Evolutionary conservation across 2,888 invertebrate genomes (phyloP).

Genomic region (Chrysina gloriosa): DNA sequence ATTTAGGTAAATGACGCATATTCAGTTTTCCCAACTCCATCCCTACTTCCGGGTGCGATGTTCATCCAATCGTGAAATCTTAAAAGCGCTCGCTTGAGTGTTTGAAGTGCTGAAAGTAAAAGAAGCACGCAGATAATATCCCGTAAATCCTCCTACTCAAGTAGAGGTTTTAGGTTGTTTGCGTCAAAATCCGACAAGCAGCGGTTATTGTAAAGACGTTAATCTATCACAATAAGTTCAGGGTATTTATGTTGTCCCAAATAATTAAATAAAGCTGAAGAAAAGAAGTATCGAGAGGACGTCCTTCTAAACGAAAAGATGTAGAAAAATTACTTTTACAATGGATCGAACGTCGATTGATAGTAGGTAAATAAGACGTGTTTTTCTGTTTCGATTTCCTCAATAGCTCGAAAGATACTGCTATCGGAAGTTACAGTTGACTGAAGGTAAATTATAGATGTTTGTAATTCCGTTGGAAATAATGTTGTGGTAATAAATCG

Average conservation of each 20-base stretch:
- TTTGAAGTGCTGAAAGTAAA: neutral
- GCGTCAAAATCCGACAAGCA: neutral
- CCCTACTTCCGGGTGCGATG: neutral
- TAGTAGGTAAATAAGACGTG: neutral
- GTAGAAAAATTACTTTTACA: neutral
- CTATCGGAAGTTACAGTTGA: slow-evolving; percentile 20
- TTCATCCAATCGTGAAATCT: slow-evolving; percentile 3
- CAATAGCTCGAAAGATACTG: neutral
- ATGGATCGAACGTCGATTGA: neutral
- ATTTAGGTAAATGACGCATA: neutral
- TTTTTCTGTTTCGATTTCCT: neutral
- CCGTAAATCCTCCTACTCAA: slow-evolving; percentile 6
- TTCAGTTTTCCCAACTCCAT: neutral
- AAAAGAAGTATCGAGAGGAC: neutral
- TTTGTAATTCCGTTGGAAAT: slow-evolving; percentile 3
- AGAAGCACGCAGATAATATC: neutral
- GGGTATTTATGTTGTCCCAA: neutral
- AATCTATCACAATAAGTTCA: neutral
- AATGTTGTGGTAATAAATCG: slow-evolving; percentile 16
- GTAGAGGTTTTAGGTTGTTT: slow-evolving; percentile 9
- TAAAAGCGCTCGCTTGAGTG: neutral
- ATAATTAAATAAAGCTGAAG: neutral
- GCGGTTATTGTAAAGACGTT: neutral
- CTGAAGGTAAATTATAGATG: slow-evolving; percentile 15
- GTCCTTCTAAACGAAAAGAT: neutral